Percentiles rank a stretch among this genome's conserved stretches.
Evolutionary conservation across 2,888 invertebrate genomes (phyloP).

Genomic region (Rhagophthalmus giganteus): DNA sequence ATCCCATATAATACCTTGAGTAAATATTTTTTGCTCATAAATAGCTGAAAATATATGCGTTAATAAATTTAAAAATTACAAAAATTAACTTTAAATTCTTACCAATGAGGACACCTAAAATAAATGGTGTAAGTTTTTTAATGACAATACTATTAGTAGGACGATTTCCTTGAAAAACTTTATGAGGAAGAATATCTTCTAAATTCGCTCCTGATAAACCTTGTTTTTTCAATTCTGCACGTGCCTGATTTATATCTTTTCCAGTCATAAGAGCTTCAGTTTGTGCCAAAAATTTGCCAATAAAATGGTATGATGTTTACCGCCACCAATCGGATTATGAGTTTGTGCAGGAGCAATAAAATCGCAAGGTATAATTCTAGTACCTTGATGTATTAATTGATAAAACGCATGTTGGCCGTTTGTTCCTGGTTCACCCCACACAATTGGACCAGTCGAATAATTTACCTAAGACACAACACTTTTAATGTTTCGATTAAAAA

Average conservation of each 20-base stretch:
- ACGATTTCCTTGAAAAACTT: constrained; percentile 94
- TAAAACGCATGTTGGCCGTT: constrained; percentile 99
- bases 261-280: constrained; percentile 95
- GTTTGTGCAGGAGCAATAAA: constrained; percentile 93
- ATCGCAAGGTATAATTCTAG: constrained; percentile 90
- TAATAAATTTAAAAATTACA: too few species aligned
- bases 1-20: constrained; percentile 98
- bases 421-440: constrained; percentile 99
- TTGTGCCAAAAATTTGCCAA: constrained; percentile 96
- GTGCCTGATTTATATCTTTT: constrained; percentile 62
- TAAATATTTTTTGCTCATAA: constrained; percentile 99
- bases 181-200: constrained; percentile 86
- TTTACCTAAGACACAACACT: constrained; percentile 47
- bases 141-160: constrained; percentile 97
- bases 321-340: constrained; percentile 82
- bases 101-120: constrained; percentile 91
- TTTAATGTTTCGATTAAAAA: background rate
- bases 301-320: constrained; percentile 90
- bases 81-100: too few species aligned
- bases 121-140: constrained; percentile 89
- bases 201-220: constrained; percentile 76
- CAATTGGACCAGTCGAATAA: constrained; percentile 76
- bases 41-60: constrained; percentile 67
- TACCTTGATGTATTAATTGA: constrained; percentile 94
- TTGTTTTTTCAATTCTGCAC: constrained; percentile 76